A percentile compares a stretch with the other conserved stretches of the same genome.
These are phyloP conservation scores for Bufo bufo DNA, from an alignment of 2,113 vertebrate genomes.

Conservation along the genomic window DNA sequence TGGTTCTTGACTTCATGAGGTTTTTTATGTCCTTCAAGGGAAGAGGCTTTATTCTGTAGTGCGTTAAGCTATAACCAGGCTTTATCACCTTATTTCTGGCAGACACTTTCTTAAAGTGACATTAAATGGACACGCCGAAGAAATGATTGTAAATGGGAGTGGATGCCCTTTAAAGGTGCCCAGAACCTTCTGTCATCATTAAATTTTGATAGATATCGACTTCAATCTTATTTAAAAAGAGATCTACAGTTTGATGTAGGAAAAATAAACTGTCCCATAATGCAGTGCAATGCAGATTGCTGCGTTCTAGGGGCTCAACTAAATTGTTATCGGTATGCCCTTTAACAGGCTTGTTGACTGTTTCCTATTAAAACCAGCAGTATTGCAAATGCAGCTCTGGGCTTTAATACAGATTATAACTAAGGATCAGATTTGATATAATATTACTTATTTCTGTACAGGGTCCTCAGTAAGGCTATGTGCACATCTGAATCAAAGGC, in stretches of 20 bases:
- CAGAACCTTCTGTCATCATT: not conserved
- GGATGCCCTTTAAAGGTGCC: not conserved
- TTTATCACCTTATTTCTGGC: not conserved
- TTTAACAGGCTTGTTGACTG: not conserved
- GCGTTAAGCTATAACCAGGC: not conserved
- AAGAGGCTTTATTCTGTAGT: not conserved
- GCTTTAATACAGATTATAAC: no score
- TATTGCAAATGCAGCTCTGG: not conserved
- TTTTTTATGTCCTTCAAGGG: not conserved
- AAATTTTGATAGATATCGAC: not conserved
- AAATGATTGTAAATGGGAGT: not conserved
- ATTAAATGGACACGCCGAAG: not conserved
- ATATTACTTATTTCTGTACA: no score
- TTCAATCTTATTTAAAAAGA: not conserved
- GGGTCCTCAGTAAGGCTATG: no score
- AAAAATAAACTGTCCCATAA: not conserved
- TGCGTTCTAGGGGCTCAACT: not conserved
- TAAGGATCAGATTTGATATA: no score
- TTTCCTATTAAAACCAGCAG: not conserved
- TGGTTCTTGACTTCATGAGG: not conserved
- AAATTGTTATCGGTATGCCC: not conserved
- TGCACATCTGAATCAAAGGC: no score
- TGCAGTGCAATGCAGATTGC: not conserved
- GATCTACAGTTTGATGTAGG: not conserved
- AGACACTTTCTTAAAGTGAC: slow-evolving; percentile 1